Evolutionary conservation across 2,888 invertebrate species (phyloP).

Genomic region (Branchipolynoe longqiensis): DNA sequence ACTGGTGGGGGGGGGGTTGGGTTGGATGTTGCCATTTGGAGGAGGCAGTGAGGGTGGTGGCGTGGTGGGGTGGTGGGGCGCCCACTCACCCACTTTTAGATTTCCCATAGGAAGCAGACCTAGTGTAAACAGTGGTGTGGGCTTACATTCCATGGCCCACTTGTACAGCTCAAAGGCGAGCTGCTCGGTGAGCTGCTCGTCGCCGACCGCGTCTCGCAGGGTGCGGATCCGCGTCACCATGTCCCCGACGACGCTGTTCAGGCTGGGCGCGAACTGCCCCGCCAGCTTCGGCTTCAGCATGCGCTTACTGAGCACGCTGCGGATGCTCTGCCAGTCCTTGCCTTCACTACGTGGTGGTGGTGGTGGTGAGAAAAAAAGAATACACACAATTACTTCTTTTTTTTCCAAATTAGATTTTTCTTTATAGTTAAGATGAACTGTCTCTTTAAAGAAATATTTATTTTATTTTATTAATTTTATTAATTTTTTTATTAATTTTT

Average conservation of each 20-base stretch:
- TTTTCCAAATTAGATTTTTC: too few relatives aligned
- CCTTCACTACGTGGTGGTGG: constrained; percentile 72
- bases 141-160: constrained; percentile 80
- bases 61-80: too few relatives aligned
- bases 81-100: too few relatives aligned
- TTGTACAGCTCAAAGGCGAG: constrained; percentile 77
- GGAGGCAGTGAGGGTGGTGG: too few relatives aligned
- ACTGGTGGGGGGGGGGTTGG: too few relatives aligned
- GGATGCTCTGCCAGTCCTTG: constrained; percentile 77
- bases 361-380: too few relatives aligned
- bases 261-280: constrained; percentile 70
- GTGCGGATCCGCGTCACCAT: constrained; percentile 72
- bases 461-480: too few relatives aligned
- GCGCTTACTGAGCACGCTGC: constrained; percentile 73
- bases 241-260: constrained; percentile 74
- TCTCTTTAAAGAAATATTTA: too few relatives aligned
- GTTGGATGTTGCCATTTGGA: too few relatives aligned
- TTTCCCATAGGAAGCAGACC: neutral
- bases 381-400: neutral
- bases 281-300: constrained; percentile 74
- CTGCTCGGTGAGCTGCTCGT: constrained; percentile 82
- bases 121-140: too few relatives aligned
- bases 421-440: too few relatives aligned
- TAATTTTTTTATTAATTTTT: too few relatives aligned
- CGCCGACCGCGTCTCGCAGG: constrained; percentile 79